Conservation (phyloP, 2,888 invertebrate species). For the Plutella xylostella region DNA sequence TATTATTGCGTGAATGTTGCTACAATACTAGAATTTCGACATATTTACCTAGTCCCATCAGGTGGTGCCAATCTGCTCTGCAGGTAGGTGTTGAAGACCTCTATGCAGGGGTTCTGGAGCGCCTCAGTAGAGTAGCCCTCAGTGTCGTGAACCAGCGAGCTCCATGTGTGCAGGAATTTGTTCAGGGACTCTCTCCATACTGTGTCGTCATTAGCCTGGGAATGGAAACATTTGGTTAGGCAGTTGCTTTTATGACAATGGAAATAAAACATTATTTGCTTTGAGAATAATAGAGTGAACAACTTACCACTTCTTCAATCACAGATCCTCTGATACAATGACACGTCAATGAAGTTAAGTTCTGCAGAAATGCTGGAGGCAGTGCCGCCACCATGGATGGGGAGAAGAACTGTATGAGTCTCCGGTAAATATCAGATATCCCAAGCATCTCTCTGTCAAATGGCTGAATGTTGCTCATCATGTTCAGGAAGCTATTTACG, state of each 20-base stretch:
- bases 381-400: conserved; percentile 48
- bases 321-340: conserved; percentile 56
- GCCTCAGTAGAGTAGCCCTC: conserved; percentile 47
- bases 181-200: conserved; percentile 60
- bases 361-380: conserved; percentile 52
- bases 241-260: background rate
- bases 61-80: conserved; percentile 86
- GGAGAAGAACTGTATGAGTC: conserved; percentile 56
- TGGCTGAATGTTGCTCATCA: conserved; percentile 55
- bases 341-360: conserved; percentile 51
- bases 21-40: too few relatives aligned
- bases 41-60: conserved; percentile 71
- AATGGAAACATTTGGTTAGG: background rate
- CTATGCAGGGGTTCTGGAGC: conserved; percentile 52
- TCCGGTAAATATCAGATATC: conserved; percentile 55
- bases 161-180: conserved; percentile 61
- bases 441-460: conserved; percentile 54
- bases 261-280: background rate
- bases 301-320: conserved; percentile 57
- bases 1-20: too few relatives aligned
- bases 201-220: conserved; percentile 49
- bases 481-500: conserved; percentile 52
- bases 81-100: conserved; percentile 84
- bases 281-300: background rate
- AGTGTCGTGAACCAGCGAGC: conserved; percentile 49